phyloP scores from a whole-genome alignment of 2,797 vertebrate genomes.

The Neosalanx taihuensis region DNA sequence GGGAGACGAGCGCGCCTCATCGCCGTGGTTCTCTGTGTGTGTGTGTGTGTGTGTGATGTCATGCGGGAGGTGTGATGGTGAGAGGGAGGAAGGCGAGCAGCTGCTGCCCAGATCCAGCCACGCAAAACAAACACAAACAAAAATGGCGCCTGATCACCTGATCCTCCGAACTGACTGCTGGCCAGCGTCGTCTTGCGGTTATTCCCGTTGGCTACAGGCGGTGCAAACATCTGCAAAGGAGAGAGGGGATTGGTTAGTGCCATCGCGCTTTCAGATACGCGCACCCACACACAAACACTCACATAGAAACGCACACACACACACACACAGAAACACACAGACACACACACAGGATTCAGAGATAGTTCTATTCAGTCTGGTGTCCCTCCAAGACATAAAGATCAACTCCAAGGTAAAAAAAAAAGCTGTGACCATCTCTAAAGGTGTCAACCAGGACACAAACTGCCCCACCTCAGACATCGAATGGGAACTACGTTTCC shows the following conservation, averaged over 20 bases:
- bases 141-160: conserved; percentile 81
- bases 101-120: background rate
- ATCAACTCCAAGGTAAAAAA: conserved; percentile 8
- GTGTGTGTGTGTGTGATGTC: background rate
- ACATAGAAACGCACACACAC: too few relatives aligned
- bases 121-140: background rate
- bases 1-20: too few relatives aligned
- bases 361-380: background rate
- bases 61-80: too few relatives aligned
- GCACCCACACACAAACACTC: background rate
- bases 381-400: background rate
- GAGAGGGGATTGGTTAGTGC: conserved; percentile 55
- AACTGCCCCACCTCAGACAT: background rate
- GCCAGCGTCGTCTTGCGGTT: conserved; percentile 92
- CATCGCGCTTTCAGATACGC: conserved; percentile 16
- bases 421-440: background rate
- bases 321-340: background rate
- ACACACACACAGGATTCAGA: background rate
- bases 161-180: conserved; percentile 89
- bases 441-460: too few relatives aligned
- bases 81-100: background rate
- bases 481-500: background rate
- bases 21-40: background rate
- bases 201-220: conserved; percentile 96
- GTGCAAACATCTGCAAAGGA: conserved; percentile 93